phyloP scores from a whole-genome alignment of 2,888 invertebrate genomes.

The Oegoconia quadripuncta region DNA sequence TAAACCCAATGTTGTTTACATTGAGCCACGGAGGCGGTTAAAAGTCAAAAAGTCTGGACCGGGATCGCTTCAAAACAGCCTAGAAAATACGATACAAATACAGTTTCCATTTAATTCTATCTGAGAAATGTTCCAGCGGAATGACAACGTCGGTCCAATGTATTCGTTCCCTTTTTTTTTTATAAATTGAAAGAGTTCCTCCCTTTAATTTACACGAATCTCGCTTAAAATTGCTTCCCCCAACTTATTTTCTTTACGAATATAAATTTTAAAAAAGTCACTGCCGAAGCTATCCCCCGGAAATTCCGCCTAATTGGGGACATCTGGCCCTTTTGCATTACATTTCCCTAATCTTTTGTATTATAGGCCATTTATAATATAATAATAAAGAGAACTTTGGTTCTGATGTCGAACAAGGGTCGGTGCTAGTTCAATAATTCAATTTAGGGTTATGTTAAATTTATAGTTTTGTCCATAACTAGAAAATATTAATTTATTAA shows the following conservation, averaged over 20 bases:
- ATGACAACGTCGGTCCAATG: background rate
- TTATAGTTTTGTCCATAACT: too few species aligned
- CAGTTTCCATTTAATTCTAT: background rate
- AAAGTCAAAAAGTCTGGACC: too few species aligned
- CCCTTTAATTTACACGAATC: conserved; percentile 5
- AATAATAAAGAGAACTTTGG: conserved; percentile 1
- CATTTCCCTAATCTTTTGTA: conserved; percentile 21
- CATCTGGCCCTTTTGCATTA: conserved; percentile 27
- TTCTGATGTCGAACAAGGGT: too few species aligned
- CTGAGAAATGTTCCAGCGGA: background rate
- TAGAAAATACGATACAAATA: too few species aligned
- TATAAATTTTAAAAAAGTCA: conserved; percentile 4
- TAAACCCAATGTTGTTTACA: too few species aligned
- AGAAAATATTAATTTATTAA: too few species aligned
- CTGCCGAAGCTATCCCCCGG: background rate
- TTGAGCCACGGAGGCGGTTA: too few species aligned
- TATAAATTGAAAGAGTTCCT: background rate
- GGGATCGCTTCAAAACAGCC: too few species aligned
- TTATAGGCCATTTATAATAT: conserved; percentile 3
- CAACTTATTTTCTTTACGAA: conserved; percentile 6
- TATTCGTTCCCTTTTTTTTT: background rate
- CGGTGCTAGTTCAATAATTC: too few species aligned
- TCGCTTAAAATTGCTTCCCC: conserved; percentile 8
- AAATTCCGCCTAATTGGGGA: conserved; percentile 23
- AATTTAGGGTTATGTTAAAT: too few species aligned